A percentile compares a stretch with the other conserved stretches of the same genome.
These are phyloP conservation scores for Melanocharis versteri DNA, from an alignment of 2,113 vertebrate species.

Conservation along the genomic window DNA sequence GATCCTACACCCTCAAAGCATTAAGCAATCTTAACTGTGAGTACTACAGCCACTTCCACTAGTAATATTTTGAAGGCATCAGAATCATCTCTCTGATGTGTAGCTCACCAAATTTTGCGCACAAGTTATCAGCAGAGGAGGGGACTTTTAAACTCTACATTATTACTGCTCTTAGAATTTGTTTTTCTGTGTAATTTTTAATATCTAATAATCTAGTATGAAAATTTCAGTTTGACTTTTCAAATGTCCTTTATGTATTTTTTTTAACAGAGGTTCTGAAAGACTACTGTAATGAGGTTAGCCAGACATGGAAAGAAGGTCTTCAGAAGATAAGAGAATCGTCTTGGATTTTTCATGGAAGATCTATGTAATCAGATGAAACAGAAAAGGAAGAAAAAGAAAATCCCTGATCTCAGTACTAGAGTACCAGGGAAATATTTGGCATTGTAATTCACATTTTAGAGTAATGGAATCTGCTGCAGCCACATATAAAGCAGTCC, in stretches of 20 bases:
- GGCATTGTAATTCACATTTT: neutral
- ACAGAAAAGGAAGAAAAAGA: neutral
- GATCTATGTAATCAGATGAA: neutral
- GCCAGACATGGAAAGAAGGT: neutral
- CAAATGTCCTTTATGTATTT: neutral
- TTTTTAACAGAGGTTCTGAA: neutral
- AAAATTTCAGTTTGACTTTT: neutral
- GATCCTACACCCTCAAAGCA: neutral
- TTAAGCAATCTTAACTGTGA: neutral
- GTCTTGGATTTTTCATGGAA: neutral
- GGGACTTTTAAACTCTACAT: neutral
- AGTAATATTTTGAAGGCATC: neutral
- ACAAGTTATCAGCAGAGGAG: neutral
- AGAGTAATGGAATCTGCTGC: neutral
- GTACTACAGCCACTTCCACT: neutral
- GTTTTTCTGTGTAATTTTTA: neutral
- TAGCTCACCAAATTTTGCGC: neutral
- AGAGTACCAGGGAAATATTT: neutral
- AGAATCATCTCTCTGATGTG: neutral
- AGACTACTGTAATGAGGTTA: neutral
- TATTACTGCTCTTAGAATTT: neutral
- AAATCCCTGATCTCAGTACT: neutral
- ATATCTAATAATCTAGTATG: neutral
- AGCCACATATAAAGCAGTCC: neutral
- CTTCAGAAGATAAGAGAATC: neutral